Evolutionary conservation across 2,888 invertebrate genomes (phyloP).

Genomic region (Xestia sexstrigata): DNA sequence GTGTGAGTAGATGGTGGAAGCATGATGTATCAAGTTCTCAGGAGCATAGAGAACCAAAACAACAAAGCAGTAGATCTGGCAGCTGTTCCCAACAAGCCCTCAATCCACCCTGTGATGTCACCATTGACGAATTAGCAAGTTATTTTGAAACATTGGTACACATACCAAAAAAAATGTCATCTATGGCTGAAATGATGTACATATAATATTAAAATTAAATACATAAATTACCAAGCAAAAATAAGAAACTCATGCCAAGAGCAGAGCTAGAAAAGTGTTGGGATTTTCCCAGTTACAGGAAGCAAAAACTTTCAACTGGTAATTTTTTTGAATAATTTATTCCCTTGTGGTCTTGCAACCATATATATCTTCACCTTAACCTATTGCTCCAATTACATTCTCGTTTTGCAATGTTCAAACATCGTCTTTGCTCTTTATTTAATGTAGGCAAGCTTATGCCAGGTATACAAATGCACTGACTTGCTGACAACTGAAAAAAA

Average conservation of each 20-base stretch:
- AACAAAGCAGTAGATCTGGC: constrained; percentile 78
- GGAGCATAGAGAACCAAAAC: constrained; percentile 73
- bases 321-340: constrained; percentile 5
- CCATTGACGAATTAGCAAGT: constrained; percentile 98
- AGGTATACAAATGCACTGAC: not conserved
- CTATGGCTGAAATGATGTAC: constrained; percentile 99
- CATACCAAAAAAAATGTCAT: constrained; percentile 99
- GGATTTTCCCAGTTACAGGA: not conserved
- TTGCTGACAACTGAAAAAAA: not conserved
- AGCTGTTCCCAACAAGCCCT: constrained; percentile 95
- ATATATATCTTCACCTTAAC: not conserved
- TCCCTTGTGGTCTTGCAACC: not conserved
- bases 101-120: constrained; percentile 95
- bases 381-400: constrained; percentile 9
- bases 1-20: constrained; percentile 82
- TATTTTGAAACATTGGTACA: constrained; percentile 99
- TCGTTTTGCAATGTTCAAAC: constrained; percentile 3
- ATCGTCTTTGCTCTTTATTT: constrained; percentile 4
- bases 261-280: constrained; percentile 14
- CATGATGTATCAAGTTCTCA: constrained; percentile 70
- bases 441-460: constrained; percentile 14
- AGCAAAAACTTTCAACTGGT: constrained; percentile 4
- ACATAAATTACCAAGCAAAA: constrained; percentile 27
- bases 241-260: not conserved
- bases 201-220: constrained; percentile 89